phyloP scores from a whole-genome alignment of 2,888 invertebrate genomes.

The Drosophila fungiperda region DNA sequence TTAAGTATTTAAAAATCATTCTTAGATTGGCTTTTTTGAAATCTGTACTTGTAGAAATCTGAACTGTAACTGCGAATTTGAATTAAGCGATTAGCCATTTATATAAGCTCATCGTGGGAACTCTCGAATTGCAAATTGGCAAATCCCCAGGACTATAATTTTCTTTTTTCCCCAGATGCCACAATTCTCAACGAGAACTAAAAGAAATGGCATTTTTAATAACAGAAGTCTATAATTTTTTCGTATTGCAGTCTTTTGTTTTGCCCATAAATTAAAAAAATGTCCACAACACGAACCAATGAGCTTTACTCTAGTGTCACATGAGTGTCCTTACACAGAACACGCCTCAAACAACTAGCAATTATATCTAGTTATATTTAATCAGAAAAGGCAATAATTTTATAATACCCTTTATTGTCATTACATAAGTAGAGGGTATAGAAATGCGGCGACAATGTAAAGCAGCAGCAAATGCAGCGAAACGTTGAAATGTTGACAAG shows the following conservation, averaged over 20 bases:
- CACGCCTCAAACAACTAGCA: neutral
- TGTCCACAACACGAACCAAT: constrained; percentile 4
- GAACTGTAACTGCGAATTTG: constrained; percentile 23
- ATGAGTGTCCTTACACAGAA: neutral
- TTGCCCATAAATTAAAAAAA: constrained; percentile 13
- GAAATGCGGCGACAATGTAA: constrained; percentile 78
- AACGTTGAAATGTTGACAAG: constrained; percentile 74
- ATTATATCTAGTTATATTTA: neutral
- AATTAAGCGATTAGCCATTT: constrained; percentile 5
- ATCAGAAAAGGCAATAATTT: neutral
- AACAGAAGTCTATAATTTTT: constrained; percentile 2
- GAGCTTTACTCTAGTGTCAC: constrained; percentile 1
- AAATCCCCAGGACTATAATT: constrained; percentile 5
- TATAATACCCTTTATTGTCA: neutral
- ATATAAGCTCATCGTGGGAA: constrained; percentile 16
- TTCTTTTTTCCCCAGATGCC: constrained; percentile 28
- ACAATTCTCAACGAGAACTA: constrained; percentile 29
- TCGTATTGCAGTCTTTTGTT: neutral
- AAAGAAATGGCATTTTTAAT: neutral
- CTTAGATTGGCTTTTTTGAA: neutral
- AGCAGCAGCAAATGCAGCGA: constrained; percentile 72
- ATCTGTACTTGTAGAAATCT: neutral
- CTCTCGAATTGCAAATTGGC: neutral
- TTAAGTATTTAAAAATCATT: constrained; percentile 38
- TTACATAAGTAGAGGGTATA: constrained; percentile 8